Percentiles rank a stretch among this genome's conserved stretches.
These are phyloP conservation scores for Epinephelus lanceolatus DNA, from an alignment of 2,113 vertebrate species.

Conservation along the genomic window DNA sequence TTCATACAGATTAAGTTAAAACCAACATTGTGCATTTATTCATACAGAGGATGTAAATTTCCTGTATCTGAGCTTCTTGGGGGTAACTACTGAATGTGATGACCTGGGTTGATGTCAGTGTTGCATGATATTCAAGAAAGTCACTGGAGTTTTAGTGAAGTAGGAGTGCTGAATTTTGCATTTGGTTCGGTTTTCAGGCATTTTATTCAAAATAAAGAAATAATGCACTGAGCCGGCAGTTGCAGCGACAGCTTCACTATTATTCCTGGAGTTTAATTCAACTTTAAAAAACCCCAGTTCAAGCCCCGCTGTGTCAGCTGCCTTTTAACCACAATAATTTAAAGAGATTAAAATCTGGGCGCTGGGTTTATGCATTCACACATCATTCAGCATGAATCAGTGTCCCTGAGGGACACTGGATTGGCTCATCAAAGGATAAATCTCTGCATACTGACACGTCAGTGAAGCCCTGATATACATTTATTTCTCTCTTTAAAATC, in stretches of 20 bases:
- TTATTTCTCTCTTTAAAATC: slow-evolving; percentile 38
- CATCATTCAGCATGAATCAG: slow-evolving; percentile 51
- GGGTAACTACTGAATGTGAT: background rate
- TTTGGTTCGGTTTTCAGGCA: background rate
- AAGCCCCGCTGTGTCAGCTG: slow-evolving; percentile 1
- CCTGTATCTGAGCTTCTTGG: background rate
- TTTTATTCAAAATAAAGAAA: slow-evolving; percentile 22
- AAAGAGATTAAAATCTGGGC: slow-evolving; percentile 64
- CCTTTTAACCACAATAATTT: slow-evolving; percentile 63
- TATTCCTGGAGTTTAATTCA: slow-evolving; percentile 38
- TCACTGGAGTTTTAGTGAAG: background rate
- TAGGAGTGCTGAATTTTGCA: background rate
- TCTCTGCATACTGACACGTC: slow-evolving; percentile 61
- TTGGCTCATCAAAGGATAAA: slow-evolving; percentile 65
- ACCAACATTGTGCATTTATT: background rate
- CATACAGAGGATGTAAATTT: background rate
- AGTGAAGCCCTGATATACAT: slow-evolving; percentile 59
- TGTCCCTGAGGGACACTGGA: slow-evolving; percentile 45
- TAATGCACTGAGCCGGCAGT: background rate
- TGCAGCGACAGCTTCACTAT: background rate
- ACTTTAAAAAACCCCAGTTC: slow-evolving; percentile 19
- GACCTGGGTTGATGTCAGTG: background rate
- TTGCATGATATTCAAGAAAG: slow-evolving; percentile 4
- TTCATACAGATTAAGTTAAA: background rate
- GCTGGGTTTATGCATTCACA: slow-evolving; percentile 47